Base-by-base conservation (phyloP, 2,888 invertebrate genomes). In the Philopedon plagiatum region DNA sequence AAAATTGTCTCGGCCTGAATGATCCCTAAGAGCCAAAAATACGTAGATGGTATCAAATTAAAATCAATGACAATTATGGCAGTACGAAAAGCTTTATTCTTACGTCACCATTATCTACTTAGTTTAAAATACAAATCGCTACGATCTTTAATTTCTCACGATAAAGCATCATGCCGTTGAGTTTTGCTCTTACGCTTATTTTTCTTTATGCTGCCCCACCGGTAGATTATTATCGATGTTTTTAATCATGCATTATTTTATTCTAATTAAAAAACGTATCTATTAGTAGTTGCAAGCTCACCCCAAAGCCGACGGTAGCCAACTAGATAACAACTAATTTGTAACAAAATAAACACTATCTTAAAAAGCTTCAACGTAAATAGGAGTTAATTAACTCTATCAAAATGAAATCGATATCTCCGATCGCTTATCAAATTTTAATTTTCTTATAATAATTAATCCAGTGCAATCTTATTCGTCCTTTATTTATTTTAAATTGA, bases 401-500 rank as follows among this genome's bases (percentile, higher is more conserved):
- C 64, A 63, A 51, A 58, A 64, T 51, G 54, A 49, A 57, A 58
- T 41, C 57, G 49, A 49, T 68, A 63, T 70, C 63, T 70, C 37
- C 49, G 70, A 70, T 70, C 64, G 32, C 37, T 70, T 64, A 70
- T 70, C 64, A 51, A 57, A 63, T 69, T 62, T 69, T 69, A 69
- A 70, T 70, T 68, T 64, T 70, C 58, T 34, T 19, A 37, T 57
- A 58, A 70, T 64, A 63, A 70, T 70, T 70, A 58, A 64, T 70
- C 62, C 57, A 37, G 56, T 34, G 58, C 64, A 64, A 63, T 63
- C 62, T 68, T 62, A 61, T 62, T 68, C 68, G 54, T 34, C 69
- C 46, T 63, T 70, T 70, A 61, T 60, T 57, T 64, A 57, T 70
- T 70, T 64, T 64, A 58, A 70, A 70, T 70, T 70, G 64, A 70